Percentiles rank a stretch among this genome's conserved stretches.
Conservation (phyloP, 1,140 invertebrate genomes). For the Bicyclus anynana region DNA sequence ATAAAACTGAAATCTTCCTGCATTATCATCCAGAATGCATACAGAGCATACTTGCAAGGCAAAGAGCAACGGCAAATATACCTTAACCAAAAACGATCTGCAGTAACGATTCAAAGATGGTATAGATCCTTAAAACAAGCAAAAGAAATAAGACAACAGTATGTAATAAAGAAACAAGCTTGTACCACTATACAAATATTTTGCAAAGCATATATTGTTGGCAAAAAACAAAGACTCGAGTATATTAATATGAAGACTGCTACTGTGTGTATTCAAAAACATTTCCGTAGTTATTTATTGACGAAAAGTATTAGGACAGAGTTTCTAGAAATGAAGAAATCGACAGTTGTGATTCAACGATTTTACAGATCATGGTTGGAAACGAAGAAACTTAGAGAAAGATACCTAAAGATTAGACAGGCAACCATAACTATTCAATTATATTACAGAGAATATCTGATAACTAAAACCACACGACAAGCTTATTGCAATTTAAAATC, state of each 20-base stretch:
- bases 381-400: conserved; percentile 43
- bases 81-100: conserved; percentile 36
- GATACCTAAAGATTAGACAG: conserved; percentile 58
- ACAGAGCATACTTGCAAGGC: conserved; percentile 45
- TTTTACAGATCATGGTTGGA: conserved; percentile 65
- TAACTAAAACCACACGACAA: conserved; percentile 34
- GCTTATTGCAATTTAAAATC: conserved; percentile 56
- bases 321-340: conserved; percentile 44
- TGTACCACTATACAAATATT: conserved; percentile 53
- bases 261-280: conserved; percentile 58
- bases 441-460: conserved; percentile 56
- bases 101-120: conserved; percentile 61
- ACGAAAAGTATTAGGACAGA: conserved; percentile 49
- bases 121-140: conserved; percentile 54
- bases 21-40: conserved; percentile 49
- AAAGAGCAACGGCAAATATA: conserved; percentile 44
- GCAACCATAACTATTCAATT: conserved; percentile 53
- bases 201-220: conserved; percentile 49
- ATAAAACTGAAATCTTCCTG: conserved; percentile 38
- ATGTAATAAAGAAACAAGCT: conserved; percentile 34
- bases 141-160: conserved; percentile 34
- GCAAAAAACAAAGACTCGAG: conserved; percentile 37
- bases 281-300: conserved; percentile 60
- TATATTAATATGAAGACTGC: conserved; percentile 48
- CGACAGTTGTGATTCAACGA: conserved; percentile 66